Base-by-base conservation (phyloP, 2,888 invertebrate species). In the Cephus rjabovi region DNA sequence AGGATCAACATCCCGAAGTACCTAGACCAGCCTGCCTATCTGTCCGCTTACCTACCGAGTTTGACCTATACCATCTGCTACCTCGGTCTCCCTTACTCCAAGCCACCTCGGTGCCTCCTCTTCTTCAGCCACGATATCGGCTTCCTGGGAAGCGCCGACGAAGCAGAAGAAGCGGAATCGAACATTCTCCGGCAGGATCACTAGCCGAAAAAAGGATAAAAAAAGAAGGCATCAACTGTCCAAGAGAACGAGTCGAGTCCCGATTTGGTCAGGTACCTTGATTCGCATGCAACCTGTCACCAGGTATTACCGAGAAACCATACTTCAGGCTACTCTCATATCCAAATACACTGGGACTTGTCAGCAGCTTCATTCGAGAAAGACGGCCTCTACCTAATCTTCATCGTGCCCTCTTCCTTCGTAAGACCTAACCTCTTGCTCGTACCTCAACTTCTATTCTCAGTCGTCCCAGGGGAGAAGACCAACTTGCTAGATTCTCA, bases 241-340 rank as follows among this genome's bases (percentile, higher is more conserved):
- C 56, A 56, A 56, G 56, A 56, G 56, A 56, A 56, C 56, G 56
- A 23, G 56, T 56, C 23, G 23, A 31, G 12, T 31, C 71, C 71
- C 31, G 85, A 87, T 88, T 87, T 88, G 89, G 89, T 89, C 86
- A 56, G 56, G 73, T 75, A 75, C 33, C 80, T 79, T 83, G 82
- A 86, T 89, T 89, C 88, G 86, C 88, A 87, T 89, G 87, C 88
- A 80, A 85, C 85, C 81, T 86, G 79, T 80, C 85, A 82, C 76
- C 77, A 81, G 80, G 84, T 83, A 84, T 87, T 87, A 87, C 86
- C 83, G 85, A 86, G 87, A 87, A 87, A 83, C 71, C 56, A 23
- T 56, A 23, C 56, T 23, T 23, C 56, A 56, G 56, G 56, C 56
- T 56, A 23, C 23, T 56, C 23, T 56, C 56, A 56, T 56, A 56